A percentile compares a stretch with the other conserved stretches of the same genome.
phyloP scores from a whole-genome alignment of 2,113 vertebrate species.

The Myocastor coypus region DNA sequence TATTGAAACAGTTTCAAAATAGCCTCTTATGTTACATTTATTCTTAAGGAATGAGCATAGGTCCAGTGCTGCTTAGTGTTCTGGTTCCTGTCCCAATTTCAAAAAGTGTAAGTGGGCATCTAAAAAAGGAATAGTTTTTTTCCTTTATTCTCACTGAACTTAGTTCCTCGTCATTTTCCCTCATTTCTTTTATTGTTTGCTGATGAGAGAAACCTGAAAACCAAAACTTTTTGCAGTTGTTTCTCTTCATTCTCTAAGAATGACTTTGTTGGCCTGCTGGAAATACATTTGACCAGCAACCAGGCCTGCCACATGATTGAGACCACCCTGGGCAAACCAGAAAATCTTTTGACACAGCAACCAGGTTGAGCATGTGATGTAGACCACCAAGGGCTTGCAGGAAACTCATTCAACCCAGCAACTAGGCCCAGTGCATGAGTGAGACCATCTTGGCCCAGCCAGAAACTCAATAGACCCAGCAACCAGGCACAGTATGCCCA shows the following conservation, averaged over 20 bases:
- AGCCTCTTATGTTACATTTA: neutral
- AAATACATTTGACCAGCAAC: no score
- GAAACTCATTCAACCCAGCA: no score
- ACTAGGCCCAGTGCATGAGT: no score
- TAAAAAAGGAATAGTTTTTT: neutral
- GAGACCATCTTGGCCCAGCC: no score
- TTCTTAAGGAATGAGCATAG: neutral
- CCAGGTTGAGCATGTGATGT: no score
- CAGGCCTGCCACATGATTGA: no score
- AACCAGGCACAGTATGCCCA: no score
- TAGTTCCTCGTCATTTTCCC: neutral
- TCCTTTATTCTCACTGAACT: neutral
- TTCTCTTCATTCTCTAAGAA: constrained; percentile 11
- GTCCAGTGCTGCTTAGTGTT: neutral
- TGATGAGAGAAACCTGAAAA: neutral
- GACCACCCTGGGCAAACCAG: no score
- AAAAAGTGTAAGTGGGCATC: neutral
- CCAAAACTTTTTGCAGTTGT: neutral
- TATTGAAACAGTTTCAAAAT: neutral
- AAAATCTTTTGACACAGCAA: no score
- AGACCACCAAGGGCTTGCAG: no score
- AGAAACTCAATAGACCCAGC: no score
- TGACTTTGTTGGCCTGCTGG: neutral
- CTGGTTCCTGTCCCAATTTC: constrained; percentile 18
- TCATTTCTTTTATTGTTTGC: neutral